A percentile compares a stretch with the other conserved stretches of the same genome.
phyloP scores from a whole-genome alignment of 2,888 invertebrate genomes.

The Pachydiplax longipennis region DNA sequence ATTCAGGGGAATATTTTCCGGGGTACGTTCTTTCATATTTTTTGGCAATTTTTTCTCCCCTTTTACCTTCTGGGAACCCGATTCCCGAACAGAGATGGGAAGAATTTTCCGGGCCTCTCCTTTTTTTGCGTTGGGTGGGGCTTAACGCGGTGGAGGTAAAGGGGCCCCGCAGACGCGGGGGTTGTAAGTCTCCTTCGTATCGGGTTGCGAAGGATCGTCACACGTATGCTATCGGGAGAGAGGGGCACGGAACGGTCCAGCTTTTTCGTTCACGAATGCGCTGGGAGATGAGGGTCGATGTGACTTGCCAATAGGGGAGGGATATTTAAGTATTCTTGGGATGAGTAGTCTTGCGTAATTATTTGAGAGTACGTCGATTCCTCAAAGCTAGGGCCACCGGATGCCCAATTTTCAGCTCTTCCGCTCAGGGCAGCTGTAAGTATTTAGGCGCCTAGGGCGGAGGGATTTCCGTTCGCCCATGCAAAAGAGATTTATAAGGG shows the following conservation, averaged over 20 bases:
- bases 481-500: no score
- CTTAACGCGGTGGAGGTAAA: neutral
- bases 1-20: neutral
- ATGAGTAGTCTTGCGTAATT: neutral
- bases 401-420: no score
- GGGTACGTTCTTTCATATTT: neutral
- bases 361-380: neutral
- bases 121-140: neutral
- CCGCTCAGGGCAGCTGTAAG: no score
- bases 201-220: neutral
- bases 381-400: no score
- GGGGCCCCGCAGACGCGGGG: neutral
- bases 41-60: neutral
- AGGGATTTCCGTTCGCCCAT: no score
- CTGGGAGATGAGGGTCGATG: no score
- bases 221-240: neutral
- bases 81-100: neutral
- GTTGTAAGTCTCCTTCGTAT: neutral
- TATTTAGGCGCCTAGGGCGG: no score
- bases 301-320: neutral
- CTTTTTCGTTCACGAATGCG: no score
- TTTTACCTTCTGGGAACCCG: neutral
- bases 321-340: neutral
- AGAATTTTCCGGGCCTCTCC: neutral
- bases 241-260: no score